Base-by-base conservation (phyloP, 2,113 vertebrate genomes). In the Brachypteracias leptosomus region DNA sequence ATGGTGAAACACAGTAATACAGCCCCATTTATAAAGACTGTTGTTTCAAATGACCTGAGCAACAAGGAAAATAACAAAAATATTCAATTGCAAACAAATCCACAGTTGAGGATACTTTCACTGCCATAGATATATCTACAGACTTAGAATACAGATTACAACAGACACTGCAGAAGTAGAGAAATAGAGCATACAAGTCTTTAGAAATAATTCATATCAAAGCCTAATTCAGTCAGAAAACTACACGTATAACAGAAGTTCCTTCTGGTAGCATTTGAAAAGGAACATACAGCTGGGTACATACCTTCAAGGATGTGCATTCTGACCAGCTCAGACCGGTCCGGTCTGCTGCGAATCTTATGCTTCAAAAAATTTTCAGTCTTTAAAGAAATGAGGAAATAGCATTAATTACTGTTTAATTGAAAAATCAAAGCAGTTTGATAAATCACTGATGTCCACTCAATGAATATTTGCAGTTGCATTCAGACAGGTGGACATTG, bases 251-350 rank as follows among this genome's bases (percentile, higher is more conserved):
- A 42, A 7, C 6, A 46, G 40, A 26, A 13, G 46, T 8, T 59
- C 36, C 38, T 66, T 21, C 40, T 26, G 47, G 2, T 6, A 47
- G 77, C 26, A 61, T 81, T 47, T 49, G 6, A 1, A 17, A 22
- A 35, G 19, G 26, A 22, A 29, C 18, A 14, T 36, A 7, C 10
- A 44, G 57, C 42, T 19, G 76, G 36, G 85, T 31, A 36, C 91
- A 13, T 97, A 99, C 99, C 99, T 98, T 99, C 99, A 36, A 99
- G 98, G 97, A 99, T 99, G 96, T 99, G 99, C 99, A 99, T 99
- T 97, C 99, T 99, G 97, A 99, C 99, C 92, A 99, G 98, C 97
- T 99, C 99, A 8, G 99, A 98, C 70, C 99, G 98, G 93, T 99
- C 99, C 6, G 99, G 99, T 70, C 99, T 98, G 96, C 99, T 99